These are phyloP conservation scores for Dexiosoma caninum DNA, from an alignment of 2,888 invertebrate genomes.

Conservation along the genomic window DNA sequence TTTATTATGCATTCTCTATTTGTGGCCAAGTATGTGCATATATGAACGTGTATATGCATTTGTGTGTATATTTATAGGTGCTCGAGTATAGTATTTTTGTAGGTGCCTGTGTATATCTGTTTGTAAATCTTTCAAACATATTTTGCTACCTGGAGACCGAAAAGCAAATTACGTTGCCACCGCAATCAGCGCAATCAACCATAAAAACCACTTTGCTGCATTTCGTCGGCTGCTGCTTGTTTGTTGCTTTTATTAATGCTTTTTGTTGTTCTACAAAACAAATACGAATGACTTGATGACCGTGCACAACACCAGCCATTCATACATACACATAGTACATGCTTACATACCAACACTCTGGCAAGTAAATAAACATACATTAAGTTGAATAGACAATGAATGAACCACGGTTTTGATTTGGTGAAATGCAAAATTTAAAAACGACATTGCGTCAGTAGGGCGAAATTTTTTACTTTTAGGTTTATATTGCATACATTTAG, in stretches of 20 bases:
- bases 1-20: no score
- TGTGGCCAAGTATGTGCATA: background rate
- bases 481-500: no score
- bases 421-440: background rate
- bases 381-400: conserved; percentile 12
- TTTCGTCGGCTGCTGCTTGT: conserved; percentile 24
- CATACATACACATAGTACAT: background rate
- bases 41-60: background rate
- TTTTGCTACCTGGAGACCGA: conserved; percentile 53
- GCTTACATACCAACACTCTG: no score
- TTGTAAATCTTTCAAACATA: background rate
- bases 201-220: conserved; percentile 65
- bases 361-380: background rate
- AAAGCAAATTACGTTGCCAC: conserved; percentile 64
- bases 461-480: background rate
- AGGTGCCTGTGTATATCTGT: background rate
- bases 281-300: conserved; percentile 7
- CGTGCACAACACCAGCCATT: background rate
- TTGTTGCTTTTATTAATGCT: conserved; percentile 16
- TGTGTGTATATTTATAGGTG: background rate
- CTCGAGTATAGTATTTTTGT: conserved; percentile 3
- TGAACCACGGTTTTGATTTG: conserved; percentile 2
- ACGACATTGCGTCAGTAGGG: background rate
- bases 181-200: conserved; percentile 67
- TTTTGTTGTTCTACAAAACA: background rate